Evolutionary conservation across 2,113 vertebrate species (phyloP).

Genomic region (Rhinopomastus cyanomelas): DNA sequence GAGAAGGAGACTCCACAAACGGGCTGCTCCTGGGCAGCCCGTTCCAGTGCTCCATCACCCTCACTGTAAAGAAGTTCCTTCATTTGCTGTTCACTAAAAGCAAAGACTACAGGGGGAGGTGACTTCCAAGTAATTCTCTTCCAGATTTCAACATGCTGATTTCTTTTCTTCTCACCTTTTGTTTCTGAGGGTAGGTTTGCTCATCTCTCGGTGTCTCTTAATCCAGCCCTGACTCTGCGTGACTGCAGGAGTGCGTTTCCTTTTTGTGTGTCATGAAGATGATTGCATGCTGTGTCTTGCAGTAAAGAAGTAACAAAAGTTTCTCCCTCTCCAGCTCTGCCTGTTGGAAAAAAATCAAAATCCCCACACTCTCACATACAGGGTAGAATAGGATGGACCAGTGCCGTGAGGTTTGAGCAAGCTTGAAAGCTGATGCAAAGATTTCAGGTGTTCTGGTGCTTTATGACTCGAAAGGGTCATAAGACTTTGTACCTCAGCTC

Average conservation of each 20-base stretch:
- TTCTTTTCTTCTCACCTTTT: background rate
- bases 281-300: background rate
- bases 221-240: background rate
- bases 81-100: background rate
- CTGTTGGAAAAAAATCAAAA: background rate
- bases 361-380: too few relatives aligned
- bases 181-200: background rate
- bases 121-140: background rate
- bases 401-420: background rate
- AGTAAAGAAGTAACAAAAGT: background rate
- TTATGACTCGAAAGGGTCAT: background rate
- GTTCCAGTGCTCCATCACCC: too few relatives aligned
- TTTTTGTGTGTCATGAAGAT: background rate
- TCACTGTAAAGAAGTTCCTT: too few relatives aligned
- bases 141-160: background rate
- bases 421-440: background rate
- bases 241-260: background rate
- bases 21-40: too few relatives aligned
- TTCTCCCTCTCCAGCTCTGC: background rate
- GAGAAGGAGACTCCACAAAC: too few relatives aligned
- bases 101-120: background rate
- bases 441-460: background rate
- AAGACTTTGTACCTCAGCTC: background rate
- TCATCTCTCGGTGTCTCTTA: background rate
- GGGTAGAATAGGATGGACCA: background rate